Conservation (phyloP, 2,888 invertebrate species). For the Melinaea menophilus region DNA sequence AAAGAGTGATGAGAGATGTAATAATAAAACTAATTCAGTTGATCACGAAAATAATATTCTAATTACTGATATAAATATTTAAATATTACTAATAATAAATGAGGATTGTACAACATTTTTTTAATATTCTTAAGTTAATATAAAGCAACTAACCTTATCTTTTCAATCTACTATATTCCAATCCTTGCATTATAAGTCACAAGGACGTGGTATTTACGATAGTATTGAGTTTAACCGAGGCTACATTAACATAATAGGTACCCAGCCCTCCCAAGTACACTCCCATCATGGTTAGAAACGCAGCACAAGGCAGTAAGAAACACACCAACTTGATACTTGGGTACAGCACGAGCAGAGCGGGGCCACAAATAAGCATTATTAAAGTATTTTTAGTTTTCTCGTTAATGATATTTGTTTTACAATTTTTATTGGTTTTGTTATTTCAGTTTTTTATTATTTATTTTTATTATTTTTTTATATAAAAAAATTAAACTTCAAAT, state of each 20-base stretch:
- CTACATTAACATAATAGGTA: slow-evolving; percentile 37
- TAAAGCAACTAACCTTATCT: not conserved
- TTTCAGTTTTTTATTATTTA: slow-evolving; percentile 7
- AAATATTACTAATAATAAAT: no score
- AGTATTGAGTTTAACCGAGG: slow-evolving; percentile 40
- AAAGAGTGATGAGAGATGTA: not conserved
- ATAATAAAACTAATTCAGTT: no score
- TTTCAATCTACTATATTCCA: not conserved
- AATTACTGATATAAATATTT: no score
- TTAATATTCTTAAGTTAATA: not conserved
- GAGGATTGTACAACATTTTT: no score
- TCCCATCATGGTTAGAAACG: slow-evolving; percentile 44
- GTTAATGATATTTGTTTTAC: slow-evolving; percentile 8
- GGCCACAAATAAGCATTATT: slow-evolving; percentile 40
- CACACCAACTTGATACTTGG: slow-evolving; percentile 54
- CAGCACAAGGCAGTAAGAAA: slow-evolving; percentile 48
- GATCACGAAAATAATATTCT: no score
- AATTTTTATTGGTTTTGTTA: slow-evolving; percentile 12
- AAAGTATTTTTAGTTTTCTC: not conserved
- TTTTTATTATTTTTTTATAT: not conserved
- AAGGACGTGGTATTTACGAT: slow-evolving; percentile 39
- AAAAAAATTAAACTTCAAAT: not conserved
- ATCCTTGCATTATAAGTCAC: slow-evolving; percentile 21
- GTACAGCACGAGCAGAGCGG: slow-evolving; percentile 43
- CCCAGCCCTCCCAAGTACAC: slow-evolving; percentile 44